Conservation (phyloP, 2,113 vertebrate genomes). For the Corvus cornix region DNA sequence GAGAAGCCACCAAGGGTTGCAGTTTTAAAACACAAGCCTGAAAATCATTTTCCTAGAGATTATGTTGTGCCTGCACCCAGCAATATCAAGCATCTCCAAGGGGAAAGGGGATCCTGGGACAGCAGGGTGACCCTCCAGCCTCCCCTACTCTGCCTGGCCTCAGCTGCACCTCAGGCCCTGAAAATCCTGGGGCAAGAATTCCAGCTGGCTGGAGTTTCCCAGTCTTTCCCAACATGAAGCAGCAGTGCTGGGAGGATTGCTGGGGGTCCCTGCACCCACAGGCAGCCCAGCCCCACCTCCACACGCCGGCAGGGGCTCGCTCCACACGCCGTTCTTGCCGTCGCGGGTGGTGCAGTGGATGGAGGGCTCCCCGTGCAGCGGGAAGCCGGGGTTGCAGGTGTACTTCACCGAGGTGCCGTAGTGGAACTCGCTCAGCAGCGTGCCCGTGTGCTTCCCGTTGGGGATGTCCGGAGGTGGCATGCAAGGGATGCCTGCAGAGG, state of each 20-base stretch:
- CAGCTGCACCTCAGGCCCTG: background rate
- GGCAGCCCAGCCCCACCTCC: slow-evolving; percentile 25
- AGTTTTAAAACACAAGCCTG: background rate
- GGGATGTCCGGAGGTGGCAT: slow-evolving; percentile 45
- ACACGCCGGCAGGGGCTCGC: background rate
- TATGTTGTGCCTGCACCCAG: background rate
- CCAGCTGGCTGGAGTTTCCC: background rate
- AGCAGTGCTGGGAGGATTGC: rapidly evolving
- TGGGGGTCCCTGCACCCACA: rapidly evolving
- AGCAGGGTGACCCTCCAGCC: background rate
- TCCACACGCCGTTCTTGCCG: slow-evolving; percentile 56
- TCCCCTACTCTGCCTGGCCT: background rate
- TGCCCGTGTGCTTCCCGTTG: slow-evolving; percentile 31
- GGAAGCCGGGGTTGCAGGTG: slow-evolving; percentile 2
- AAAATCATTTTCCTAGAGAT: rapidly evolving
- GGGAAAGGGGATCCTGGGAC: background rate
- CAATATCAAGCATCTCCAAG: rapidly evolving
- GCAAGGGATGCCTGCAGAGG: slow-evolving; percentile 62
- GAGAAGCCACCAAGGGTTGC: rapidly evolving
- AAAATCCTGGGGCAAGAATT: background rate
- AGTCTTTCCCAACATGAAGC: rapidly evolving
- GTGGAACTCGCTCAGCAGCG: background rate
- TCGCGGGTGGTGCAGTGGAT: slow-evolving; percentile 66
- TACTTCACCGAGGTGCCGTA: slow-evolving; percentile 52
- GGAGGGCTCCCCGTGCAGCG: slow-evolving; percentile 36